A percentile compares a stretch with the other conserved stretches of the same genome.
These are phyloP conservation scores for Aphidius ervi DNA, from an alignment of 1,140 invertebrate species.

Conservation along the genomic window DNA sequence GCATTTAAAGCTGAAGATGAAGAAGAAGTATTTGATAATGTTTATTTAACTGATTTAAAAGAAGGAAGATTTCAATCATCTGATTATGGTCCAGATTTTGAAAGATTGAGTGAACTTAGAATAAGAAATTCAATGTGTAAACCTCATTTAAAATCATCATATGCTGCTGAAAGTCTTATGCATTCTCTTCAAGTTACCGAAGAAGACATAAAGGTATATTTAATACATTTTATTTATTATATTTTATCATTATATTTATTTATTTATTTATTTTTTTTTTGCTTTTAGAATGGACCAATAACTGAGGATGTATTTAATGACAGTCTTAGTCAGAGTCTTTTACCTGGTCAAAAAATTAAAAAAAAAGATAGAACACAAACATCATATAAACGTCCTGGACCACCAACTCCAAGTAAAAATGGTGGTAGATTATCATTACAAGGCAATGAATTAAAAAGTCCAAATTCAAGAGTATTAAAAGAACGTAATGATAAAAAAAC, in stretches of 20 bases:
- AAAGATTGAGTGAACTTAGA: constrained; percentile 68
- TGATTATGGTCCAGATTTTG: constrained; percentile 33
- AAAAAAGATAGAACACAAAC: constrained; percentile 60
- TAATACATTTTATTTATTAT: constrained; percentile 9
- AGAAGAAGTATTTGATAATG: constrained; percentile 76
- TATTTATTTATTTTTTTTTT: too few relatives aligned
- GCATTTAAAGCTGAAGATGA: constrained; percentile 75
- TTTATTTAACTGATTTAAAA: constrained; percentile 63
- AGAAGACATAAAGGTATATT: constrained; percentile 71
- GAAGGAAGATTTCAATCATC: constrained; percentile 37
- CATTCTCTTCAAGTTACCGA: constrained; percentile 57
- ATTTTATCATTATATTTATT: constrained; percentile 32
- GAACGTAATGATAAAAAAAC: constrained; percentile 26
- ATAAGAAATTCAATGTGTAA: constrained; percentile 81
- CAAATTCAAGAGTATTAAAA: constrained; percentile 21
- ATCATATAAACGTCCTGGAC: constrained; percentile 76
- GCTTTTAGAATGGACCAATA: constrained; percentile 49
- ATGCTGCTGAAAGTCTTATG: constrained; percentile 81
- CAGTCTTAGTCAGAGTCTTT: constrained; percentile 58
- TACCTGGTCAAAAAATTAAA: constrained; percentile 56
- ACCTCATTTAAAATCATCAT: constrained; percentile 84
- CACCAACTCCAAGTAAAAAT: constrained; percentile 78
- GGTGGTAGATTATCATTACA: constrained; percentile 66
- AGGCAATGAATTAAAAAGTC: constrained; percentile 27
- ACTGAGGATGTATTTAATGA: constrained; percentile 56